Evolutionary conservation across 1,140 invertebrate species (phyloP).

Genomic region (Trachymyrmex septentrionalis): DNA sequence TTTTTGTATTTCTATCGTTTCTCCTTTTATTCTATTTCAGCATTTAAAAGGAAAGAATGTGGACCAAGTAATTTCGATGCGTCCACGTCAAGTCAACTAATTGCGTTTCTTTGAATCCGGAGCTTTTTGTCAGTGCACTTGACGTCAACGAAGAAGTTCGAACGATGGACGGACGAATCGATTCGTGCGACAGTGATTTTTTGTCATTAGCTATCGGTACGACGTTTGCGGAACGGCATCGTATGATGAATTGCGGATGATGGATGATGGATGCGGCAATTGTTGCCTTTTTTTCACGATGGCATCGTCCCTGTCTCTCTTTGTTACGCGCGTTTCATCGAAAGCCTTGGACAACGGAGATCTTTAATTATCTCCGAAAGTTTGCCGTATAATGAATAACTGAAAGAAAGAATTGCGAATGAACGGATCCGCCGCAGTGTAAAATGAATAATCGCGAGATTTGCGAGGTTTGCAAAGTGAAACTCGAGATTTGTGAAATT

Average conservation of each 20-base stretch:
- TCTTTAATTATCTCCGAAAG: slow-evolving; percentile 52
- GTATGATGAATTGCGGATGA: slow-evolving; percentile 56
- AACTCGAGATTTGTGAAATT: slow-evolving; percentile 47
- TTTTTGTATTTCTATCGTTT: background rate
- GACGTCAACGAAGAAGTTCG: slow-evolving; percentile 34
- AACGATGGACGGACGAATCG: slow-evolving; percentile 27
- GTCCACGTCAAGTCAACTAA: slow-evolving; percentile 43
- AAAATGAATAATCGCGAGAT: slow-evolving; percentile 46
- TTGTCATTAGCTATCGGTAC: slow-evolving; percentile 63
- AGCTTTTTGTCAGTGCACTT: slow-evolving; percentile 14
- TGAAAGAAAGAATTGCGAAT: slow-evolving; percentile 1
- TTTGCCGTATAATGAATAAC: slow-evolving; percentile 30
- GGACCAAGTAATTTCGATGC: slow-evolving; percentile 42
- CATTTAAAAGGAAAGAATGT: slow-evolving; percentile 22
- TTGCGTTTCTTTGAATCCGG: slow-evolving; percentile 33
- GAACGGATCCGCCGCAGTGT: background rate
- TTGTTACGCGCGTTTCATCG: background rate
- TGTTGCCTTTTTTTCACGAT: slow-evolving; percentile 1
- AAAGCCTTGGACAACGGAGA: slow-evolving; percentile 12
- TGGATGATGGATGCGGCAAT: slow-evolving; percentile 45
- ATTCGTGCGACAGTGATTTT: slow-evolving; percentile 39
- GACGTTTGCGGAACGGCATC: background rate
- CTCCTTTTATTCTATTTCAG: background rate
- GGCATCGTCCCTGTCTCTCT: background rate
- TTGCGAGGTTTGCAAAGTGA: slow-evolving; percentile 35